phyloP scores from a whole-genome alignment of 2,113 vertebrate species.

The Carassius carassius region DNA sequence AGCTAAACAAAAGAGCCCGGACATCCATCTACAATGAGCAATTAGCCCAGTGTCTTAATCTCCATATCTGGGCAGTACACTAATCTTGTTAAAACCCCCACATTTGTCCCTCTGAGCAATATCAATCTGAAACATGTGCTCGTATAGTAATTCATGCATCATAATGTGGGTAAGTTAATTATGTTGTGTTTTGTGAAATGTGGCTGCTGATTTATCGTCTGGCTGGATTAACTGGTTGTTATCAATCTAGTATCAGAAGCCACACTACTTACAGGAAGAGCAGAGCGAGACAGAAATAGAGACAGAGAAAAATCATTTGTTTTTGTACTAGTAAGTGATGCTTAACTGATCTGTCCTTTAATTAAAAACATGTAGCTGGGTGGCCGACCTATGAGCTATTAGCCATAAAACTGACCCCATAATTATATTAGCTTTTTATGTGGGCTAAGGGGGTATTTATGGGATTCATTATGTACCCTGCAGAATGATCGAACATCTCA shows the following conservation, averaged over 20 bases:
- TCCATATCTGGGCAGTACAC: conserved; percentile 46
- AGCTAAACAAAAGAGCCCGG: conserved; percentile 19
- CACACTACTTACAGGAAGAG: conserved; percentile 66
- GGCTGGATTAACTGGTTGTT: conserved; percentile 74
- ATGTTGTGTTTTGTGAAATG: conserved; percentile 75
- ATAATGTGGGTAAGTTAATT: conserved; percentile 78
- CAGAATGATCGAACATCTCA: conserved; percentile 50
- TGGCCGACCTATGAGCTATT: conserved; percentile 67
- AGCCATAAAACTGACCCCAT: conserved; percentile 68
- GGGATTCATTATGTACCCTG: conserved; percentile 57
- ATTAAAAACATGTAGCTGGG: conserved; percentile 73
- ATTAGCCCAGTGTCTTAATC: conserved; percentile 51
- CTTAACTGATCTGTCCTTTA: conserved; percentile 58
- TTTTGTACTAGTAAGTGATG: conserved; percentile 40
- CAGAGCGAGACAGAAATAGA: conserved; percentile 34
- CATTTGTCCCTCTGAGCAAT: conserved; percentile 46
- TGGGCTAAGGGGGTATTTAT: conserved; percentile 65
- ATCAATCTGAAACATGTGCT: conserved; percentile 50
- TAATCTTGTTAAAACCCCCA: conserved; percentile 57
- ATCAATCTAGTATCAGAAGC: conserved; percentile 70
- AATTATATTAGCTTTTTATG: conserved; percentile 67
- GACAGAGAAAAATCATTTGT: conserved; percentile 20
- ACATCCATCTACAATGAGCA: conserved; percentile 33
- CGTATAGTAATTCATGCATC: conserved; percentile 44
- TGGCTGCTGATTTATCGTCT: conserved; percentile 72